A percentile compares a stretch with the other conserved stretches of the same genome.
These are phyloP conservation scores for Nemurella pictetii DNA, from an alignment of 2,888 invertebrate genomes.

Conservation along the genomic window DNA sequence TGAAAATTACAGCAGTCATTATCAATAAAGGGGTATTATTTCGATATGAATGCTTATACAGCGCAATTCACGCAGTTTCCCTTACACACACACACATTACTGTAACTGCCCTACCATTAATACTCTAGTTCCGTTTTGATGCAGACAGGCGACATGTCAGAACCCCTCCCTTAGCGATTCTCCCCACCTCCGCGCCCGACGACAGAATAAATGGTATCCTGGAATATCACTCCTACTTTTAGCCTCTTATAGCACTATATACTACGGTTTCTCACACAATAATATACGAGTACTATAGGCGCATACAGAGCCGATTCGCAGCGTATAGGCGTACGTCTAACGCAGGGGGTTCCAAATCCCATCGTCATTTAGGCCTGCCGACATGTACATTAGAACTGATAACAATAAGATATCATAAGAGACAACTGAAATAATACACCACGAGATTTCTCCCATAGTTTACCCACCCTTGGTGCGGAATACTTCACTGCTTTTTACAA, in stretches of 20 bases:
- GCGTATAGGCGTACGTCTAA: not conserved
- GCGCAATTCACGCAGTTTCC: not conserved
- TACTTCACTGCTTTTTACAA: not conserved
- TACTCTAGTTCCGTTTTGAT: not conserved
- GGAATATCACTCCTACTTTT: constrained; percentile 19
- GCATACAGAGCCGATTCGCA: not conserved
- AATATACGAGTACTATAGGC: constrained; percentile 1
- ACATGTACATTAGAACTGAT: not conserved
- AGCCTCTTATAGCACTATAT: not conserved
- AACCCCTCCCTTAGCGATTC: not conserved
- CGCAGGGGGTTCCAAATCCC: not conserved
- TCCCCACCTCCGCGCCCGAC: not conserved
- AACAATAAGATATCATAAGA: not conserved
- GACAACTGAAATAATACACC: not conserved
- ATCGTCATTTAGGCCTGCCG: not conserved
- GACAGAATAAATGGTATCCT: constrained; percentile 10
- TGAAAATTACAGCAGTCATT: too few species aligned
- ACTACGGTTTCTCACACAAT: constrained; percentile 7
- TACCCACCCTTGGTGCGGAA: not conserved
- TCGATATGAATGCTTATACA: too few species aligned
- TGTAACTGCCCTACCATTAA: not conserved
- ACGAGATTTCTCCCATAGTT: not conserved
- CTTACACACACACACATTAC: not conserved
- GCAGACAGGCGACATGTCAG: not conserved
- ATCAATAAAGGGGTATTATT: too few species aligned